Evolutionary conservation across 2,797 vertebrate genomes (phyloP), one percentile per base, ranked within the genome.

Genomic region (Neomorphus geoffroyi): DNA sequence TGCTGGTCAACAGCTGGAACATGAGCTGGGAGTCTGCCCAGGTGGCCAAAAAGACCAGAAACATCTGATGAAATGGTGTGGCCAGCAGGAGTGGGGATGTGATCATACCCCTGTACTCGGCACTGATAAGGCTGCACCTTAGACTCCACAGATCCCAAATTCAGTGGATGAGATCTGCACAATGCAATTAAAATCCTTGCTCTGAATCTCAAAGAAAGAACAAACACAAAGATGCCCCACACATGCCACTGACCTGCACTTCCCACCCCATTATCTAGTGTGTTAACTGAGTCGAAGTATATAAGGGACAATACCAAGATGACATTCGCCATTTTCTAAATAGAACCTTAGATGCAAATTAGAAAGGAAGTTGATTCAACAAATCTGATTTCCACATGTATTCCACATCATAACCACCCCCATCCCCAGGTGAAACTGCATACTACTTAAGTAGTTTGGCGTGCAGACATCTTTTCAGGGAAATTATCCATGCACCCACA

Each of bases 211-310:
- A 67, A 32, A 71, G 35, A 15, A 77, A 64, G 48, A 85, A 82
- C 41, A 10, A 82, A 9, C 22, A 53, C 6, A n/a, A 22, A 32
- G 7, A 2, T 1, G 3, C 1, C 4, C 2, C 27, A 10, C 7
- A 6, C 0, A 4, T 11, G 13, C 6, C 12, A 24, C 3, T 4
- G 33, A 58, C 8, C 10, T n/a, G 9, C 4, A 13, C 27, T 50
- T 35, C 15, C 45, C 23, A 45, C 24, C 9, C 16, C 30, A 24
- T 35, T 45, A n/a, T n/a, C n/a, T n/a, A n/a, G n/a, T n/a, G n/a
- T n/a, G n/a, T n/a, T n/a, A n/a, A 27, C 16, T 24, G 43, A 80
- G 16, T 5, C 62, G n/a, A 92, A 80, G 11, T 18, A 50, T 37
- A 7, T 12, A 48, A 88, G 16, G 5, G 8, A 73, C 19, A 77